These are phyloP conservation scores for Marmota monax DNA, from an alignment of 2,113 vertebrate genomes.

Conservation along the genomic window DNA sequence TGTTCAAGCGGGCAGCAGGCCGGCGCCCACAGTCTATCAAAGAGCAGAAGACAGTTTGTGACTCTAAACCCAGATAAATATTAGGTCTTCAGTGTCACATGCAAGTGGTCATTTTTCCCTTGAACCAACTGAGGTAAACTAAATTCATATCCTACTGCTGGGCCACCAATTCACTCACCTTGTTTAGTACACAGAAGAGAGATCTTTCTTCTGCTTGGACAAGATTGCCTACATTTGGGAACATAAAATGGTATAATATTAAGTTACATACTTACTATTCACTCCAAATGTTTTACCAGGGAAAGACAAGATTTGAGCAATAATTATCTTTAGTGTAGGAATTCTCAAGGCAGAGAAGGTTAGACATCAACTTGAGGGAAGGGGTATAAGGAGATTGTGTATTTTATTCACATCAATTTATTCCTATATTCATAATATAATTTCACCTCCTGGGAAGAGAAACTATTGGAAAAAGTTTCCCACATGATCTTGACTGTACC, in stretches of 20 bases:
- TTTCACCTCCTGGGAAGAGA: background rate
- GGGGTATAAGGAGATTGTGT: background rate
- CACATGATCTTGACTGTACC: background rate
- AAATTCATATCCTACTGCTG: background rate
- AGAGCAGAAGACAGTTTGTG: background rate
- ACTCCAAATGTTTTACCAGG: conserved; percentile 50
- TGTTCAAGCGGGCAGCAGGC: conserved; percentile 92
- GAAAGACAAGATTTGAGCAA: background rate
- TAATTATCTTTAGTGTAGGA: background rate
- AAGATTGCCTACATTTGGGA: conserved; percentile 90
- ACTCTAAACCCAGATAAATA: background rate
- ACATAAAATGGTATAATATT: conserved; percentile 72
- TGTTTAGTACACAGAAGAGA: conserved; percentile 92
- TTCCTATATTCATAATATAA: background rate
- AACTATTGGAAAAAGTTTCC: background rate
- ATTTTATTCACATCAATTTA: background rate
- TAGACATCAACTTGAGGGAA: background rate
- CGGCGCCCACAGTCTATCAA: conserved; percentile 92
- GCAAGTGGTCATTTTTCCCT: background rate
- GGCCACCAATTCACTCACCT: conserved; percentile 87
- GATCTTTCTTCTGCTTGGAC: conserved; percentile 92
- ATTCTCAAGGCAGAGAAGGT: background rate
- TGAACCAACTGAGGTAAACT: background rate
- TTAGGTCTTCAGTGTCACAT: background rate
- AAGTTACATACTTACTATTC: conserved; percentile 53